Conservation (phyloP, 2,888 invertebrate species). For the Amphipyra berbera region DNA sequence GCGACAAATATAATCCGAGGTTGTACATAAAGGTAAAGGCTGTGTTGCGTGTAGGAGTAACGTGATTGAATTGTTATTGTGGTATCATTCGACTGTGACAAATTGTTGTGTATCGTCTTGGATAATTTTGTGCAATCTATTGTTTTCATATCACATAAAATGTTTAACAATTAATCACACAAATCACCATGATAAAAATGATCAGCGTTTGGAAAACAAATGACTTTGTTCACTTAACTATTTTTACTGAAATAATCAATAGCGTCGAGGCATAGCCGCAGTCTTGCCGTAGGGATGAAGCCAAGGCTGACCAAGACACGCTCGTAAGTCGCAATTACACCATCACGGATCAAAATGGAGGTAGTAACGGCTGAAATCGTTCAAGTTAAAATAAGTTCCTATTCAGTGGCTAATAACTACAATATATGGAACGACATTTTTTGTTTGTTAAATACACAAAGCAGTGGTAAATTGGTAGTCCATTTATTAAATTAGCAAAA, state of each 20-base stretch:
- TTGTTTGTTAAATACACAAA: not conserved
- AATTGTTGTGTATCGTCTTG: conserved; percentile 37
- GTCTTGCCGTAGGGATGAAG: conserved; percentile 90
- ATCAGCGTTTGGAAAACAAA: conserved; percentile 9
- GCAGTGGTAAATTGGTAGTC: not conserved
- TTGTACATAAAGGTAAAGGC: conserved; percentile 18
- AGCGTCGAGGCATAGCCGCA: conserved; percentile 91
- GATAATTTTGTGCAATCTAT: conserved; percentile 31
- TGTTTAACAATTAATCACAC: conserved; percentile 39
- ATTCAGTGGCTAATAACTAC: not conserved
- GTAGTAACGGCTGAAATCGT: conserved; percentile 80
- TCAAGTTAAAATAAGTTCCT: not conserved
- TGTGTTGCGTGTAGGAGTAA: conserved; percentile 46
- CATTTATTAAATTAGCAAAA: not conserved
- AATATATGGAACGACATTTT: too few relatives aligned
- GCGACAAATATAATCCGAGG: conserved; percentile 38
- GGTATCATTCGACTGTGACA: conserved; percentile 55
- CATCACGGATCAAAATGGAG: conserved; percentile 90
- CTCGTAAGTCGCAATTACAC: conserved; percentile 90
- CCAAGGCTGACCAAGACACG: conserved; percentile 90
- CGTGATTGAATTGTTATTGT: conserved; percentile 22
- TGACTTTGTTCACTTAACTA: conserved; percentile 83
- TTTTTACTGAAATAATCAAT: conserved; percentile 92
- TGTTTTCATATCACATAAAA: conserved; percentile 23
- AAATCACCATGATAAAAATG: conserved; percentile 23